These are phyloP conservation scores for Allenopithecus nigroviridis DNA, from an alignment of 2,797 vertebrate genomes.

Conservation along the genomic window DNA sequence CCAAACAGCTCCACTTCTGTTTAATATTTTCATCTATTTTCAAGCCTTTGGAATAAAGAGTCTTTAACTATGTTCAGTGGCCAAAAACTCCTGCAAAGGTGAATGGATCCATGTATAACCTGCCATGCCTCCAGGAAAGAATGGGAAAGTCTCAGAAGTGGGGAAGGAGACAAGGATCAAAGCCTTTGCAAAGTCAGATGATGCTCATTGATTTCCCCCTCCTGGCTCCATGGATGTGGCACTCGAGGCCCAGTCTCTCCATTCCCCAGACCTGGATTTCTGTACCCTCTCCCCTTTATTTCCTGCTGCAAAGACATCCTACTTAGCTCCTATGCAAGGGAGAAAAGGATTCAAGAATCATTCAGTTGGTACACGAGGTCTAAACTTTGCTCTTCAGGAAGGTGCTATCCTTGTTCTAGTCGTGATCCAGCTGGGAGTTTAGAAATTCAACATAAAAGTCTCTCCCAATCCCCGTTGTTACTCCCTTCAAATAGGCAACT, in stretches of 20 bases:
- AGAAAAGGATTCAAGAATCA: neutral
- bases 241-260: neutral
- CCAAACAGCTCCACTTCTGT: neutral
- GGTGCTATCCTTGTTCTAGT: neutral
- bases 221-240: neutral
- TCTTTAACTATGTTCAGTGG: neutral
- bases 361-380: neutral
- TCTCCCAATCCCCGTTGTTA: rapidly evolving
- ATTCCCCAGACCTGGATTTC: neutral
- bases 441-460: neutral
- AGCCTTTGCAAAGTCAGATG: neutral
- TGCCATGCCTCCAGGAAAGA: neutral
- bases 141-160: neutral
- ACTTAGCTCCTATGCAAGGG: neutral
- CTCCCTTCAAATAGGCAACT: neutral
- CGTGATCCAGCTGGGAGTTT: neutral
- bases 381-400: neutral
- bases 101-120: neutral
- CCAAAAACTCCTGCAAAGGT: neutral
- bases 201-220: neutral
- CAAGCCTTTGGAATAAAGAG: neutral
- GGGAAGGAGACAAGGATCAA: neutral
- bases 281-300: neutral
- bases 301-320: neutral
- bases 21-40: neutral